These are phyloP conservation scores for Ceratotherium simum DNA, from an alignment of 2,113 vertebrate genomes.

Conservation along the genomic window DNA sequence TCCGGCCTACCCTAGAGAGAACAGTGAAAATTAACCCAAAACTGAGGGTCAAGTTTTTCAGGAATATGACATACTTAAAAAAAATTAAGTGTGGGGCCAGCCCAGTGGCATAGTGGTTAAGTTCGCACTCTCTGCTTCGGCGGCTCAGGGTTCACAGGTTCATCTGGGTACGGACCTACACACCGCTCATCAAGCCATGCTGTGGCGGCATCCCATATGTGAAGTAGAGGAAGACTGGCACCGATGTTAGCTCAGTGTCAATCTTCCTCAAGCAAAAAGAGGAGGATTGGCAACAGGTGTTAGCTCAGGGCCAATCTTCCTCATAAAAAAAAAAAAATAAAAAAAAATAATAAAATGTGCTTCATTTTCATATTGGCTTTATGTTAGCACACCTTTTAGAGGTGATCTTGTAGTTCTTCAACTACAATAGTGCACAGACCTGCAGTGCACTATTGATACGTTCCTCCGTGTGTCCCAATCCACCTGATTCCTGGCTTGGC, in stretches of 20 bases:
- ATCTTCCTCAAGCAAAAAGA: too few relatives aligned
- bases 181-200: too few relatives aligned
- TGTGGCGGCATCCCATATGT: too few relatives aligned
- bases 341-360: background rate
- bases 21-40: background rate
- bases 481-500: background rate
- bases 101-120: too few relatives aligned
- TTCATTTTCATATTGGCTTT: background rate
- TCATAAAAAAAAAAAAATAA: background rate
- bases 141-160: too few relatives aligned
- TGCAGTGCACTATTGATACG: fast-evolving
- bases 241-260: too few relatives aligned
- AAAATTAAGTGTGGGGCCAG: background rate
- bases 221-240: too few relatives aligned
- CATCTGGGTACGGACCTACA: too few relatives aligned
- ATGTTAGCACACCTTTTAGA: background rate
- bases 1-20: background rate
- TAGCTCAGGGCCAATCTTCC: too few relatives aligned
- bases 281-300: too few relatives aligned
- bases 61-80: background rate
- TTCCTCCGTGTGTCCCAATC: fast-evolving
- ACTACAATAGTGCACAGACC: too few relatives aligned
- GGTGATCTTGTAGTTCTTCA: fast-evolving
- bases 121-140: too few relatives aligned
- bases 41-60: background rate